Evolutionary conservation across 2,888 invertebrate species (phyloP).

Genomic region (Cephus pulcher): DNA sequence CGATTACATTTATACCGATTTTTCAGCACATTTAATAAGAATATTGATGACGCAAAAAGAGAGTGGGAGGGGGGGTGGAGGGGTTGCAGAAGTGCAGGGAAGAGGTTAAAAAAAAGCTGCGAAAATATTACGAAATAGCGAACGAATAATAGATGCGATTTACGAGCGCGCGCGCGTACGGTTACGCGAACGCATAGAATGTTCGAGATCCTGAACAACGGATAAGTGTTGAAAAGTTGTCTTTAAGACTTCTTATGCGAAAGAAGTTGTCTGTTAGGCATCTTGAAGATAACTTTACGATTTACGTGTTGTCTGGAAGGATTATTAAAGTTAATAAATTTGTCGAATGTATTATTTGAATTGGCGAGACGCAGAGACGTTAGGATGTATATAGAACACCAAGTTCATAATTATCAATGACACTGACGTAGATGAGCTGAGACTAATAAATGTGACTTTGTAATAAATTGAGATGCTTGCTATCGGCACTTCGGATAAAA

Average conservation of each 20-base stretch:
- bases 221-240: too few species aligned
- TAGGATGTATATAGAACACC: slow-evolving; percentile 58
- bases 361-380: slow-evolving; percentile 23
- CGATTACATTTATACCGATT: slow-evolving; percentile 60
- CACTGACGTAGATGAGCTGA: slow-evolving; percentile 50
- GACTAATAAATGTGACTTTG: slow-evolving; percentile 60
- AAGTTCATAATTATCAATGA: slow-evolving; percentile 53
- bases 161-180: neutral
- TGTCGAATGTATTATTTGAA: slow-evolving; percentile 34
- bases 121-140: neutral
- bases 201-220: neutral
- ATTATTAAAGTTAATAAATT: neutral
- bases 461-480: slow-evolving; percentile 41
- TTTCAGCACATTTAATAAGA: slow-evolving; percentile 54
- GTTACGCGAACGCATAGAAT: neutral
- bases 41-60: slow-evolving; percentile 30
- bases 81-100: slow-evolving; percentile 27
- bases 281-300: too few species aligned
- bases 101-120: slow-evolving; percentile 10
- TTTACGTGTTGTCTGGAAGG: neutral
- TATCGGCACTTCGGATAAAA: neutral
- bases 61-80: neutral
- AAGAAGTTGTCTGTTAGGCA: too few species aligned
- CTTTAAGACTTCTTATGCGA: too few species aligned
- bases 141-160: neutral